These are phyloP conservation scores for Siniperca scherzeri DNA, from an alignment of 2,797 vertebrate species.

Conservation along the genomic window DNA sequence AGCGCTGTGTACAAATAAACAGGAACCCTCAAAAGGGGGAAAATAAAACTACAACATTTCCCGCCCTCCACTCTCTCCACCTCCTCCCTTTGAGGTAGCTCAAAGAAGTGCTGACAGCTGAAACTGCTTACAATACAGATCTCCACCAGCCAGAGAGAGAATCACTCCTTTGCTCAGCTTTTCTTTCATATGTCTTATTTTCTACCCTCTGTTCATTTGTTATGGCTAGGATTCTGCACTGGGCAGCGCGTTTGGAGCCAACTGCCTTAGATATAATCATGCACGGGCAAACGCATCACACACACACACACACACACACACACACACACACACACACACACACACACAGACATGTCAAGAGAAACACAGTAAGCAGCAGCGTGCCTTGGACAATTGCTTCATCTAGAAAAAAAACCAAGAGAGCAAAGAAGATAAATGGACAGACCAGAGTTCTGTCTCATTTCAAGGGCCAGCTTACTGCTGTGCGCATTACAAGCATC, in stretches of 20 bases:
- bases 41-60: slow-evolving; percentile 78
- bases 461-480: slow-evolving; percentile 71
- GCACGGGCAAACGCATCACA: slow-evolving; percentile 46
- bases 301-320: slow-evolving; percentile 40
- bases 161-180: slow-evolving; percentile 87
- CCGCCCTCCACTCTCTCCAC: slow-evolving; percentile 49
- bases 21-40: slow-evolving; percentile 76
- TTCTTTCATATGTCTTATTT: slow-evolving; percentile 88
- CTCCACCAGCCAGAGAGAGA: slow-evolving; percentile 82
- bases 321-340: slow-evolving; percentile 38
- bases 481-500: slow-evolving; percentile 75
- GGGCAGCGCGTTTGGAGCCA: slow-evolving; percentile 86
- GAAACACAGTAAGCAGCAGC: slow-evolving; percentile 68
- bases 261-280: slow-evolving; percentile 74
- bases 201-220: slow-evolving; percentile 84
- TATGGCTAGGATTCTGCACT: slow-evolving; percentile 87
- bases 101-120: slow-evolving; percentile 91
- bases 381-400: slow-evolving; percentile 72
- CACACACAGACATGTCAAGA: slow-evolving; percentile 60
- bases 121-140: slow-evolving; percentile 90
- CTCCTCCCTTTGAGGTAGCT: slow-evolving; percentile 84
- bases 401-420: slow-evolving; percentile 42
- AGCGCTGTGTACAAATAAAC: slow-evolving; percentile 75
- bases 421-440: slow-evolving; percentile 76
- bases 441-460: slow-evolving; percentile 72